Base-by-base conservation (phyloP, 2,888 invertebrate species). In the Hirtodrosophila cameraria region DNA sequence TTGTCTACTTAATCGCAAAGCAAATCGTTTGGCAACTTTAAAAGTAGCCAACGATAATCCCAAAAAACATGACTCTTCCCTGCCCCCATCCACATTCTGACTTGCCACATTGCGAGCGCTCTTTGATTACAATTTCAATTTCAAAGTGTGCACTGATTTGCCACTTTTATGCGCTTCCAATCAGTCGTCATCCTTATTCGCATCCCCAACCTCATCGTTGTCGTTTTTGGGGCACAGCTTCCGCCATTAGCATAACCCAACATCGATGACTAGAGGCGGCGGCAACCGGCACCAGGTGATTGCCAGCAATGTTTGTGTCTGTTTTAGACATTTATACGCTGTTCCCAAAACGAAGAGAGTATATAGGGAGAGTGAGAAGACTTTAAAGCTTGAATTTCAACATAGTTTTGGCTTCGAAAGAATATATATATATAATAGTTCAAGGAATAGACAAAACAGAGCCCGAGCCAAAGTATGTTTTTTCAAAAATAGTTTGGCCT, bases 121-220 rank as follows among this genome's bases (percentile, higher is more conserved):
- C 67, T 68, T 80, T 81, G 85, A 80, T 80, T 75, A 77, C 73
- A 75, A 86, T 81, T 84, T 77, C 66, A 64, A 80, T 77, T 70
- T 81, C 79, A 86, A 78, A 83, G 64, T 74, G 69, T 54, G 33
- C 65, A 62, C 67, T 70, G 68, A 72, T 69, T 82, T 72, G 72
- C 71, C 67, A 71, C 77, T 73, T 73, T 72, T 65, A 68, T 78
- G 79, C 68, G 64, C 78, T 78, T 69, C 58, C 68, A 85, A 79
- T 79, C 79, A 84, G 69, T 75, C 79, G 52, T 52, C 66, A 35
- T 45, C 45, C n/a, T n/a, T n/a, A n/a, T n/a, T n/a, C n/a, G n/a
- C n/a, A n/a, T n/a, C n/a, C n/a, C n/a, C n/a, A n/a, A n/a, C n/a
- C n/a, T n/a, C n/a, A n/a, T n/a, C n/a, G n/a, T n/a, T n/a, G n/a